Evolutionary conservation across 2,888 invertebrate genomes (phyloP).

Genomic region (Heterodera filipjevi): DNA sequence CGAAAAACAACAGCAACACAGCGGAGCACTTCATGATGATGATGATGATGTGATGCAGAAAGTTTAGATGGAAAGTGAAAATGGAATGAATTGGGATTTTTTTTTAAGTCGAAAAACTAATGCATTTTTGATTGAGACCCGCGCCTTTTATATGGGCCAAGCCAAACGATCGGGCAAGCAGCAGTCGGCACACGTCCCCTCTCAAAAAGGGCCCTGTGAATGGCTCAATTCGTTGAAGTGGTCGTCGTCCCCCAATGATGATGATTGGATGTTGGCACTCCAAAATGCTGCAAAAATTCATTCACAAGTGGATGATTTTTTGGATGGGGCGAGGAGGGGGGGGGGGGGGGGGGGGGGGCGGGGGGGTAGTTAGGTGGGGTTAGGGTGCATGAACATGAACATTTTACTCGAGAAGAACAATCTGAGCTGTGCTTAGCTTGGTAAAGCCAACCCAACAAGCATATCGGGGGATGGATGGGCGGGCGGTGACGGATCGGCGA

Average conservation of each 20-base stretch:
- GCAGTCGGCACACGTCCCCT: no score
- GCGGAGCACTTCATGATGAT: not conserved
- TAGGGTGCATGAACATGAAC: slow-evolving; percentile 4
- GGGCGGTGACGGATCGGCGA: not conserved
- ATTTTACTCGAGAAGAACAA: not conserved
- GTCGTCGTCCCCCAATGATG: no score
- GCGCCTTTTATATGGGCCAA: not conserved
- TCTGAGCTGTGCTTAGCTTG: not conserved
- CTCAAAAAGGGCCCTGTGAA: no score
- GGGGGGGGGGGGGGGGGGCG: no score
- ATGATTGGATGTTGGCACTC: no score
- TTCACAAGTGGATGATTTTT: not conserved
- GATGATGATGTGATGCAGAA: not conserved
- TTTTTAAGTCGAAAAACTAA: no score
- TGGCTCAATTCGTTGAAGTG: no score
- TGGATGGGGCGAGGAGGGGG: not conserved
- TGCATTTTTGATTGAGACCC: not conserved
- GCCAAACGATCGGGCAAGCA: no score
- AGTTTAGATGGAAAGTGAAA: not conserved
- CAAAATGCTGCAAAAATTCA: not conserved
- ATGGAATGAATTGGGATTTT: not conserved
- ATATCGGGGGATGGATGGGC: not conserved
- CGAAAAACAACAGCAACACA: not conserved
- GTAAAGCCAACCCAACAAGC: no score
- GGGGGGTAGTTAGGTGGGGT: no score